A percentile compares a stretch with the other conserved stretches of the same genome.
Evolutionary conservation across 2,113 vertebrate species (phyloP).

Genomic region (Spea bombifrons): DNA sequence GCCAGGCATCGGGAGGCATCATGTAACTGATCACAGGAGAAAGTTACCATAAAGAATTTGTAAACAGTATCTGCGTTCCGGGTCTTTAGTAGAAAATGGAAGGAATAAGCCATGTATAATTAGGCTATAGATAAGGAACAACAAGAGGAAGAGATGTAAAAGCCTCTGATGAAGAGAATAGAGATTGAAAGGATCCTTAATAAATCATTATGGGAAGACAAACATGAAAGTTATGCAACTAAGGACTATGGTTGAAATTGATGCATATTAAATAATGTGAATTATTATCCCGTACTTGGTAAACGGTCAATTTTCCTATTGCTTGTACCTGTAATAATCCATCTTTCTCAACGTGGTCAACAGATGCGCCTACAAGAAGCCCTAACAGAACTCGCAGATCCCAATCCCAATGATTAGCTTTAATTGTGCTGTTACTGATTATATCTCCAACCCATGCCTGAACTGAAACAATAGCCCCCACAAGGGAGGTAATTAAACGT

Average conservation of each 20-base stretch:
- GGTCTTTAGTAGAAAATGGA: background rate
- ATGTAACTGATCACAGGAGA: constrained; percentile 3
- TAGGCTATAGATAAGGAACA: constrained; percentile 20
- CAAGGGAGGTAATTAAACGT: background rate
- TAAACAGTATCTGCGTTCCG: background rate
- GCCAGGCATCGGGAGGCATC: background rate
- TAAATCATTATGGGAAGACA: too few relatives aligned
- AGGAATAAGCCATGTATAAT: constrained; percentile 1
- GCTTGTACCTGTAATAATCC: background rate
- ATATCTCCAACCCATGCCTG: background rate
- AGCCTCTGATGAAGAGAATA: background rate
- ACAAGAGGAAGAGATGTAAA: constrained; percentile 6
- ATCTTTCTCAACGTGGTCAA: background rate
- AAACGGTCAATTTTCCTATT: background rate
- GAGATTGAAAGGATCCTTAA: background rate
- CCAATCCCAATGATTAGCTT: background rate
- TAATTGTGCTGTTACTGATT: background rate
- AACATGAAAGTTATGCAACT: too few relatives aligned
- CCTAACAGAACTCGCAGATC: background rate
- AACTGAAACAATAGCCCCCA: background rate
- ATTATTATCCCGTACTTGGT: too few relatives aligned
- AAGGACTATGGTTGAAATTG: too few relatives aligned
- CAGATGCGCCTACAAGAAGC: background rate
- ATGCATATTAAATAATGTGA: too few relatives aligned
- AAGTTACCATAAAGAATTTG: background rate